Conservation (phyloP, 2,797 vertebrate genomes). For the Tragopan temminckii region DNA sequence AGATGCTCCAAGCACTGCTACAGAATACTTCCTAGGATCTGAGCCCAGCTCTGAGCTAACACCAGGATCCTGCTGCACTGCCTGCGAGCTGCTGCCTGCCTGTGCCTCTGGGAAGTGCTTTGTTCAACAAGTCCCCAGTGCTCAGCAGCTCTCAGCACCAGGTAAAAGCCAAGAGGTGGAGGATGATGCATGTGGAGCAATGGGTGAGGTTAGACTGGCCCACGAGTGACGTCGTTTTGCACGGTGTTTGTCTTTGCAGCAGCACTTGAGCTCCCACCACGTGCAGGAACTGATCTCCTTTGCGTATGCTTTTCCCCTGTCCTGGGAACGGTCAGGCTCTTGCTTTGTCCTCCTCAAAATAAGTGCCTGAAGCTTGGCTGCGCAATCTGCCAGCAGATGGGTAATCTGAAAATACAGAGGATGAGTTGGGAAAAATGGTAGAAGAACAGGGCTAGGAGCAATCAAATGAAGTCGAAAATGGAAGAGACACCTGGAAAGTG, state of each 20-base stretch:
- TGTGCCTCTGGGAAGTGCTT: background rate
- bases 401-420: conserved; percentile 14
- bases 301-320: background rate
- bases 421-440: background rate
- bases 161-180: background rate
- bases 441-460: background rate
- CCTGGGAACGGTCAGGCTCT: conserved; percentile 6
- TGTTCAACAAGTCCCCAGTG: background rate
- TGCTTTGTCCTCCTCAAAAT: background rate
- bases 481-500: conserved; percentile 40
- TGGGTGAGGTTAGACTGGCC: background rate
- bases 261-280: background rate
- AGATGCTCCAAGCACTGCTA: background rate
- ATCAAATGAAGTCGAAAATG: conserved; percentile 28
- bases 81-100: accelerated
- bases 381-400: conserved; percentile 1
- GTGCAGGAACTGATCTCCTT: background rate
- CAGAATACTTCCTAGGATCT: background rate
- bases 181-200: accelerated
- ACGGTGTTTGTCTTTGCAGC: background rate
- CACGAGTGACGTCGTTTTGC: background rate
- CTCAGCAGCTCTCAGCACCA: background rate
- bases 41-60: background rate
- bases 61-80: background rate
- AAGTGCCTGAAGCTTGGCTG: background rate